These are phyloP conservation scores for Micronycteris hirsuta DNA, from an alignment of 2,113 vertebrate species.

Conservation along the genomic window DNA sequence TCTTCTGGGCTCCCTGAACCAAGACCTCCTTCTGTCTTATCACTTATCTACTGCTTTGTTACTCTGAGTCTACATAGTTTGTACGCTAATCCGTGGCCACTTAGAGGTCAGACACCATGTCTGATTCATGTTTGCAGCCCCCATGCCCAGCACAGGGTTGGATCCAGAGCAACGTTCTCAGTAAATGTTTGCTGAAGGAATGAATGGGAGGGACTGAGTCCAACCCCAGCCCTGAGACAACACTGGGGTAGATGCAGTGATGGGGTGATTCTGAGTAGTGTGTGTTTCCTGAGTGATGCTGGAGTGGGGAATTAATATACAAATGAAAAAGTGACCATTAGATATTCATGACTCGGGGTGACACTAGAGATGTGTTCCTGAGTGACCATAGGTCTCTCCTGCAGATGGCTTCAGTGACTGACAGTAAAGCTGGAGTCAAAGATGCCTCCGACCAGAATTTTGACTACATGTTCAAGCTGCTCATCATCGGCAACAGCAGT, in stretches of 20 bases:
- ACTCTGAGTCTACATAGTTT: background rate
- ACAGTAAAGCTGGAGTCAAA: conserved; percentile 91
- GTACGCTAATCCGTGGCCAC: background rate
- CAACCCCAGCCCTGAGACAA: conserved; percentile 37
- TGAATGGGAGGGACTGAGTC: conserved; percentile 16
- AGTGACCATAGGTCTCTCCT: conserved; percentile 40
- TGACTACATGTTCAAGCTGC: conserved; percentile 99
- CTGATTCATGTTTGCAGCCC: conserved; percentile 49
- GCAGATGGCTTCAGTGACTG: conserved; percentile 95
- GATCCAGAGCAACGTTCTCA: background rate
- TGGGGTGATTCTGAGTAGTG: background rate
- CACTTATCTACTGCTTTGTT: background rate
- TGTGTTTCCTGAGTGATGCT: conserved; percentile 26
- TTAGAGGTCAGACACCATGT: background rate
- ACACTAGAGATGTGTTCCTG: background rate
- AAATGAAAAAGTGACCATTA: background rate
- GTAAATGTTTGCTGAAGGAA: conserved; percentile 62
- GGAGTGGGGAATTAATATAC: background rate
- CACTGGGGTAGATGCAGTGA: background rate
- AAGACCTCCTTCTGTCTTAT: background rate
- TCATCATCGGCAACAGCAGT: conserved; percentile 98
- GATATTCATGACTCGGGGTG: background rate
- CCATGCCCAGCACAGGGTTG: background rate
- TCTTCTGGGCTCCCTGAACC: background rate
- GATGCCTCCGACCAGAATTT: conserved; percentile 99